Evolutionary conservation across 2,888 invertebrate species (phyloP).

Genomic region (Norana najaformis): DNA sequence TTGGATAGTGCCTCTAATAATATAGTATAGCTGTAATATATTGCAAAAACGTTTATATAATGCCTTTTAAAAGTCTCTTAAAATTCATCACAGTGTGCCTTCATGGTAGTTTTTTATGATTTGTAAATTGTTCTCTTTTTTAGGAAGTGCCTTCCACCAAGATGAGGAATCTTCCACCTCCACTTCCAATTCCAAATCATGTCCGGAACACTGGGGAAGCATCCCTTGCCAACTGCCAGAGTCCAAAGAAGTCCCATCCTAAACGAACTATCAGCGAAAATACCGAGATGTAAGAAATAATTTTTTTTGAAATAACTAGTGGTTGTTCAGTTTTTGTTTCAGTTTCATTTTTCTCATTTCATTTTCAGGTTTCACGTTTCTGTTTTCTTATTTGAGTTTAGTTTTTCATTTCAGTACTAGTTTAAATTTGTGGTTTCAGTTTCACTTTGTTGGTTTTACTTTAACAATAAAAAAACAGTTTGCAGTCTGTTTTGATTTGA

Average conservation of each 20-base stretch:
- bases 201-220: not conserved
- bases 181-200: constrained; percentile 17
- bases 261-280: constrained; percentile 10
- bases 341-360: not conserved
- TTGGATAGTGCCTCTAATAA: too few relatives aligned
- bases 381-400: not conserved
- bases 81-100: not conserved
- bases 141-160: not conserved
- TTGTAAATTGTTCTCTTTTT: not conserved
- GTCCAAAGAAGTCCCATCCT: constrained; percentile 15
- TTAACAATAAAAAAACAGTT: too few relatives aligned
- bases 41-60: not conserved
- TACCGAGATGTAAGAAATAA: not conserved
- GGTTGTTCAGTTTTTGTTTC: not conserved
- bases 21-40: too few relatives aligned
- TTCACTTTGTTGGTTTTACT: not conserved
- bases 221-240: constrained; percentile 3
- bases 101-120: not conserved
- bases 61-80: not conserved
- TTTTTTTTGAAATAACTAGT: too few relatives aligned
- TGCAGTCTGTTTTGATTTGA: too few relatives aligned
- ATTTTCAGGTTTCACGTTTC: not conserved
- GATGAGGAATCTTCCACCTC: not conserved
- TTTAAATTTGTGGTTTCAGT: not conserved
- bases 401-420: not conserved